A percentile compares a stretch with the other conserved stretches of the same genome.
Conservation (phyloP, 2,888 invertebrate genomes). For the Alviniconcha strummeri region DNA sequence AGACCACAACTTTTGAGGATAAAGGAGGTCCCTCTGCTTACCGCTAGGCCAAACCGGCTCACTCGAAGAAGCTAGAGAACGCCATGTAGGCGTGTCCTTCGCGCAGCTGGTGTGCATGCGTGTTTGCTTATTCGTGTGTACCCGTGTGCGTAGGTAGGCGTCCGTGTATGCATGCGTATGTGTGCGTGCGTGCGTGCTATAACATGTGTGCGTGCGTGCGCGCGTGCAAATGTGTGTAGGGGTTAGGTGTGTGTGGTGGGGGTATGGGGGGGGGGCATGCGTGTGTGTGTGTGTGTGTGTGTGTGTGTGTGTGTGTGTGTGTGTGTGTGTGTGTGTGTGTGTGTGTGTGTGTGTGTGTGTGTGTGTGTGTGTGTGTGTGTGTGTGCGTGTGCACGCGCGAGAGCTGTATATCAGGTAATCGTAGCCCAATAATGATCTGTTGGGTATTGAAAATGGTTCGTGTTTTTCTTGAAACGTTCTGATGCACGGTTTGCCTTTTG, state of each 20-base stretch:
- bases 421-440: not conserved
- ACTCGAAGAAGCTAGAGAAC: too few relatives aligned
- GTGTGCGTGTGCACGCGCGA: not conserved
- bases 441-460: not conserved
- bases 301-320: not conserved
- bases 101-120: not conserved
- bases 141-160: not conserved
- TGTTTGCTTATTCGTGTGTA: not conserved
- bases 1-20: too few relatives aligned
- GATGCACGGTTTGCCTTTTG: not conserved
- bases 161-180: not conserved
- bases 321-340: not conserved
- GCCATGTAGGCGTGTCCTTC: too few relatives aligned
- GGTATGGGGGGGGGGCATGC: not conserved
- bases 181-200: too few relatives aligned
- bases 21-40: too few relatives aligned
- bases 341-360: not conserved
- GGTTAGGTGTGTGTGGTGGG: not conserved
- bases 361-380: constrained; percentile 1
- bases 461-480: not conserved
- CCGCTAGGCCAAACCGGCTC: too few relatives aligned
- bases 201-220: not conserved
- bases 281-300: not conserved
- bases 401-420: not conserved
- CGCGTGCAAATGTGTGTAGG: too few relatives aligned